These are phyloP conservation scores for Macrochelys suwanniensis DNA, from an alignment of 2,797 vertebrate species.

Conservation along the genomic window DNA sequence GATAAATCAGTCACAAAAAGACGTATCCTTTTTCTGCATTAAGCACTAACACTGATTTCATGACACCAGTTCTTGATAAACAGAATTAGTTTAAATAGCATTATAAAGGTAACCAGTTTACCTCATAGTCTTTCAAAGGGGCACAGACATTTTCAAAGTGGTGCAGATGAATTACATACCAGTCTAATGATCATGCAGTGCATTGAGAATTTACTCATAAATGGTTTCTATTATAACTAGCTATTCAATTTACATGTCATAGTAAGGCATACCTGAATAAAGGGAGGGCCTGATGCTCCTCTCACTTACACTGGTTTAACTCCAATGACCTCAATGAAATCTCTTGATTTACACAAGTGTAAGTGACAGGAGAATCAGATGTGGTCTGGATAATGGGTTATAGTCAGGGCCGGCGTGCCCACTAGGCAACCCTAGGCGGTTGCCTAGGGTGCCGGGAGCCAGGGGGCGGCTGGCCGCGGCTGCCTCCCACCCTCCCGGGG, in stretches of 20 bases:
- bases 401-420: neutral
- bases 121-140: conserved; percentile 57
- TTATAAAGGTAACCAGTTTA: conserved; percentile 53
- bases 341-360: conserved; percentile 28
- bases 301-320: conserved; percentile 5
- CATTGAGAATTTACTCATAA: conserved; percentile 68
- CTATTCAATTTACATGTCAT: conserved; percentile 70
- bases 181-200: conserved; percentile 58
- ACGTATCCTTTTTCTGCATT: conserved; percentile 69
- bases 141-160: conserved; percentile 68
- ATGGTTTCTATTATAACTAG: conserved; percentile 65
- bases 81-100: conserved; percentile 65
- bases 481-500: no score
- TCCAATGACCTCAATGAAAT: neutral
- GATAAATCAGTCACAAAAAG: conserved; percentile 71
- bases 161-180: conserved; percentile 53
- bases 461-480: no score
- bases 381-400: conserved; percentile 27
- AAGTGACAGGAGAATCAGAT: conserved; percentile 36
- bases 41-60: conserved; percentile 46
- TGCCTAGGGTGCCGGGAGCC: no score
- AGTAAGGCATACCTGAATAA: conserved; percentile 51
- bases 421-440: no score
- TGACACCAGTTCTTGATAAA: conserved; percentile 64
- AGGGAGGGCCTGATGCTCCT: conserved; percentile 29